Conservation (phyloP, 2,888 invertebrate species). For the Zygaena filipendulae region DNA sequence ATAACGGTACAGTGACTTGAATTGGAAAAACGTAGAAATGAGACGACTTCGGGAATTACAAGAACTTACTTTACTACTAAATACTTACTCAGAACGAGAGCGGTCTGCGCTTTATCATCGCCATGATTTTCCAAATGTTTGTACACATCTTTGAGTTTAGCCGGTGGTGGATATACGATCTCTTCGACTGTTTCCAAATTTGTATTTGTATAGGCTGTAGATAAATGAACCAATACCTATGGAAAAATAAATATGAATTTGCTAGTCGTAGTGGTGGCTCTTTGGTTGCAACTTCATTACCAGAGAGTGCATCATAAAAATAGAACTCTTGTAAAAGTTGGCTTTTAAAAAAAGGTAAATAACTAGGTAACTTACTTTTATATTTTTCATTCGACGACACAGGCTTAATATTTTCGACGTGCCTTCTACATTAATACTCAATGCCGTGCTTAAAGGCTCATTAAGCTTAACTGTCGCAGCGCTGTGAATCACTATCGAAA, state of each 20-base stretch:
- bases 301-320: no score
- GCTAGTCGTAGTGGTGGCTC: no score
- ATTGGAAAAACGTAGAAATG: no score
- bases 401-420: conserved; percentile 11
- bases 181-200: conserved; percentile 17
- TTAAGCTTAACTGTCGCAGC: conserved; percentile 23
- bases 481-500: conserved; percentile 22
- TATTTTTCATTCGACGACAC: conserved; percentile 7
- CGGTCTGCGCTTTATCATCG: conserved; percentile 8
- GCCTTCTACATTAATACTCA: conserved; percentile 19
- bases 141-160: conserved; percentile 17
- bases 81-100: neutral
- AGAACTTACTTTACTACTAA: no score
- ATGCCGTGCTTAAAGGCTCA: conserved; percentile 18
- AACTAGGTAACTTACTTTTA: no score
- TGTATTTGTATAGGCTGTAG: conserved; percentile 20
- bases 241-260: neutral
- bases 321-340: no score
- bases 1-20: no score
- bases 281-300: no score
- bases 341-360: no score
- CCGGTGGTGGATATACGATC: conserved; percentile 19
- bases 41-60: no score
- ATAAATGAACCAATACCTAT: conserved; percentile 21
- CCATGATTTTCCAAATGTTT: conserved; percentile 11